Evolutionary conservation across 2,888 invertebrate species (phyloP), one percentile per base, ranked within the genome.

Genomic region (Zhuqinia jingwanae): DNA sequence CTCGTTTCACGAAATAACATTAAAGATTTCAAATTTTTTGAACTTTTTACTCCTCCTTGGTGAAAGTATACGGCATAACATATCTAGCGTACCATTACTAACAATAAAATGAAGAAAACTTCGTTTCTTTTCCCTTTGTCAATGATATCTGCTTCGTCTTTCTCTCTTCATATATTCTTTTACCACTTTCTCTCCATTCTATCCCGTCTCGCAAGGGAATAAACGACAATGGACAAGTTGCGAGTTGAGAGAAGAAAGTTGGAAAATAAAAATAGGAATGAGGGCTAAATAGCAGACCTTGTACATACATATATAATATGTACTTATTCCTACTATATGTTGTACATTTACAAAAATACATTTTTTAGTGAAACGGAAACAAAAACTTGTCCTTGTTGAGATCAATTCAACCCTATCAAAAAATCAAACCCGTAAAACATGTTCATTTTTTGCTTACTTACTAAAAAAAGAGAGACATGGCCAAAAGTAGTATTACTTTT

Each of bases 201-300:
- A 36, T 36, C n/a, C 15, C 22, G 6, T 60, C 58, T 77, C 77
- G 45, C 77, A 20, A 45, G 77, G 77, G 77, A 77, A 50, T 70
- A 70, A n/a, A 70, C 47, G 70, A 36, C 25, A 76, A 77, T 58
- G 60, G 60, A 22, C 58, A 77, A 77, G 60, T 77, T 76, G 76
- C 42, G 36, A 36, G 10, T 25, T 13, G 58, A 58, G 58, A 3
- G 53, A 53, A 47, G 50, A 60, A 77, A 77, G 60, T 58, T 77
- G 42, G 58, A 42, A 77, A 77, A 77, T 60, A 36, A 60, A 77
- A 77, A 77, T 77, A 60, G 77, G 58, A 45, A 77, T 58, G 60
- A 60, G 17, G 60, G 25, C 58, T 22, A 13, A 77, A 77, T 77
- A 17, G 76, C 15, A 65, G 6, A 8, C 36, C 36, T 6, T 3